phyloP scores from a whole-genome alignment of 2,113 vertebrate species.

The Pygathrix nemaeus region DNA sequence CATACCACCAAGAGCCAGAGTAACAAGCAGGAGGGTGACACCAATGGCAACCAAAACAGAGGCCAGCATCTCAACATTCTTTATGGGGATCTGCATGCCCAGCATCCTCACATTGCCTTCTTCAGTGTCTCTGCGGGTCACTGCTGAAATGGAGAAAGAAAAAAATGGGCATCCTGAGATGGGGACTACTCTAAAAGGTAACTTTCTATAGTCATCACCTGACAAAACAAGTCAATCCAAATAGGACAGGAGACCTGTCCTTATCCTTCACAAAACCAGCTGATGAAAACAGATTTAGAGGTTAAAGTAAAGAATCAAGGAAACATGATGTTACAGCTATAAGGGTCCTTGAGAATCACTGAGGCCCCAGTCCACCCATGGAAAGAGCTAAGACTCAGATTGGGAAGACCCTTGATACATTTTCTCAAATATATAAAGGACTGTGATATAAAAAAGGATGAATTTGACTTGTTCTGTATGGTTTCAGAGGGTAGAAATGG shows the following conservation, averaged over 20 bases:
- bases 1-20: slow-evolving; percentile 73
- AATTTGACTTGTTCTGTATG: background rate
- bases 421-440: slow-evolving; percentile 1
- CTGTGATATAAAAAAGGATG: background rate
- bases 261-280: background rate
- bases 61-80: slow-evolving; percentile 72
- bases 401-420: background rate
- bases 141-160: slow-evolving; percentile 67
- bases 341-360: background rate
- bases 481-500: background rate
- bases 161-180: background rate
- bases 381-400: slow-evolving; percentile 17
- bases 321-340: background rate
- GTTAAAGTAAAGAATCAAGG: background rate
- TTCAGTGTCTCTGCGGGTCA: background rate
- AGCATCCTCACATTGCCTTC: slow-evolving; percentile 75
- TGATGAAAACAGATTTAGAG: background rate
- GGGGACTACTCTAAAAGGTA: background rate
- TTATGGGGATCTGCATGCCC: slow-evolving; percentile 74
- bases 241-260: background rate
- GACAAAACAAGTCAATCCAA: background rate
- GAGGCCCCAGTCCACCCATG: background rate
- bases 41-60: slow-evolving; percentile 67
- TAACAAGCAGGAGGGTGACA: slow-evolving; percentile 73
- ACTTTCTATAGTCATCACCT: background rate